These are phyloP conservation scores for Heterochromis multidens DNA, from an alignment of 2,113 vertebrate species.

Conservation along the genomic window DNA sequence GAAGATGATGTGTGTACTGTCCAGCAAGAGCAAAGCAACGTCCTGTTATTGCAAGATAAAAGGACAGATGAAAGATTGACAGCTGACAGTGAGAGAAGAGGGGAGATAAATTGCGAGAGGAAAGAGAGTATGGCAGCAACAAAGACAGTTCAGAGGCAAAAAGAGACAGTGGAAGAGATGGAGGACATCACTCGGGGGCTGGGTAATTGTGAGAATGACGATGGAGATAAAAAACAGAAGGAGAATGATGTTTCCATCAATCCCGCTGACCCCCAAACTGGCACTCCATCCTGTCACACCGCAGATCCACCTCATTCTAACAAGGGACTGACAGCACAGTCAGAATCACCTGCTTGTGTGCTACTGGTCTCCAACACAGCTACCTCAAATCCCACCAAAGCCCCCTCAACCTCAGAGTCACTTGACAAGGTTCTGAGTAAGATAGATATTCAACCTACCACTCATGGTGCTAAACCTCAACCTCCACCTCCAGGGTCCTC, in stretches of 20 bases:
- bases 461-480: constrained; percentile 54
- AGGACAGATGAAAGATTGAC: constrained; percentile 3
- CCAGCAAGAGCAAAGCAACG: neutral
- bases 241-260: neutral
- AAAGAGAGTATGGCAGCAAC: neutral
- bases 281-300: constrained; percentile 10
- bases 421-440: constrained; percentile 38
- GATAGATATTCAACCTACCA: constrained; percentile 34
- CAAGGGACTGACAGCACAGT: constrained; percentile 9
- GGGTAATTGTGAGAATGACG: neutral
- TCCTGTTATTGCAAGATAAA: neutral
- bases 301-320: constrained; percentile 24
- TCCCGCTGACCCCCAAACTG: neutral
- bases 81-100: neutral
- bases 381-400: constrained; percentile 72
- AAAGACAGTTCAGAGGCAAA: neutral
- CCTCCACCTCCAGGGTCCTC: neutral
- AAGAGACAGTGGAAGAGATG: neutral
- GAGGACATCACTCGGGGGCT: constrained; percentile 14
- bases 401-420: constrained; percentile 38
- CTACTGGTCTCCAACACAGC: constrained; percentile 51
- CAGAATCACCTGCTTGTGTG: constrained; percentile 22
- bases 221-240: constrained; percentile 2
- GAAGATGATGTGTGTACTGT: neutral
- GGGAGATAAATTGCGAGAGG: neutral